Evolutionary conservation across 2,797 vertebrate species (phyloP).

Genomic region (Megalops cyprinoides): DNA sequence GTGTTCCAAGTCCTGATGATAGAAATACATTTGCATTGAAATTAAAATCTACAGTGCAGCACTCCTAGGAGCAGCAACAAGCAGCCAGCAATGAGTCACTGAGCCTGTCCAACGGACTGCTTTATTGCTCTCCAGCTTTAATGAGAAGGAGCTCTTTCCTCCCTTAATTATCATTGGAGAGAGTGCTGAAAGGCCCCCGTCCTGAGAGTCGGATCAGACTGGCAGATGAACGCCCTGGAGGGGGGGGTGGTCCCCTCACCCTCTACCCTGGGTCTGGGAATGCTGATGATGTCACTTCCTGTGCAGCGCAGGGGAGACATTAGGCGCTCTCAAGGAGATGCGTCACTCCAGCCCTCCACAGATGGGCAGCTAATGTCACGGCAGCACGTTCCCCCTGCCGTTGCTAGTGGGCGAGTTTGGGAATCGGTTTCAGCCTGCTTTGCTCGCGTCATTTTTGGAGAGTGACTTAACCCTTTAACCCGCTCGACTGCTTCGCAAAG

Average conservation of each 20-base stretch:
- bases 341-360: not conserved
- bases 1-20: not conserved
- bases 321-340: conserved; percentile 25
- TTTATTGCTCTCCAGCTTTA: conserved; percentile 38
- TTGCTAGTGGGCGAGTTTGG: conserved; percentile 9
- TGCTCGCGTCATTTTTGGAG: not conserved
- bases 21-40: conserved; percentile 19
- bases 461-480: conserved; percentile 19
- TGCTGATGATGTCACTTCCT: conserved; percentile 57
- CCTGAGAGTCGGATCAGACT: not conserved
- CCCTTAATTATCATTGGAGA: conserved; percentile 21
- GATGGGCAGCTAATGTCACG: conserved; percentile 16
- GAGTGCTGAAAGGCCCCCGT: not conserved
- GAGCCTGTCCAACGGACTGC: not conserved
- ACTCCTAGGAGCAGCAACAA: conserved; percentile 28
- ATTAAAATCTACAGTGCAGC: not conserved
- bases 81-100: conserved; percentile 47
- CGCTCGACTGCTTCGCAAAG: not conserved
- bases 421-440: not conserved
- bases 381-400: not conserved
- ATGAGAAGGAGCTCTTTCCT: conserved; percentile 22
- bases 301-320: conserved; percentile 32
- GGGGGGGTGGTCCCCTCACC: conserved; percentile 9
- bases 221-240: conserved; percentile 22
- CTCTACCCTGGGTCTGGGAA: not conserved